Evolutionary conservation across 2,888 invertebrate genomes (phyloP), one percentile per base, ranked within the genome.

Genomic region (Drosophila yooni): DNA sequence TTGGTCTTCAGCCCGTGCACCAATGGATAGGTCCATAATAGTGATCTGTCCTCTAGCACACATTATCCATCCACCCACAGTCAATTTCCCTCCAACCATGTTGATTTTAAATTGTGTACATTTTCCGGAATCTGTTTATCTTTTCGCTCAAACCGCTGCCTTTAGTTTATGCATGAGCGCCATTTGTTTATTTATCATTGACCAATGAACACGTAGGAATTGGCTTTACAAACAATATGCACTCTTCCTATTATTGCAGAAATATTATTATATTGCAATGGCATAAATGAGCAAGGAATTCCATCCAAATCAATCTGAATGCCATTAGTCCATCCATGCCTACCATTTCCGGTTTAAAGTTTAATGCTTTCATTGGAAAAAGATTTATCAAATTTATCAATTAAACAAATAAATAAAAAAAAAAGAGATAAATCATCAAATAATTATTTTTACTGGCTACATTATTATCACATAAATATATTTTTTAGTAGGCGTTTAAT

Each of bases 111-210:
- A 38, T 69, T 65, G 51, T 65, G 53, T 27, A 50, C 43, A 59
- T 63, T 75, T 70, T 56, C 48, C 43, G 52, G 63, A 46, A 75
- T 67, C 34, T 61, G 40, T 8, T 60, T 50, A 36, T 61, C 71
- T 62, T 58, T 51, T n/a, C n/a, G 21, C 33, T 43, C 13, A 18
- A 40, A 63, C 54, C 58, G 29, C 48, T 31, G 50, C 25, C 38
- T 25, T 62, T 43, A 51, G 61, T 59, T 52, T 60, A 51, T 40
- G n/a, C n/a, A 31, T 33, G 56, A 15, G 21, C 10, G 18, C 36
- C 43, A 11, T 38, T 51, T 83, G 70, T 87, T 87, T 88, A 78
- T 83, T 88, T 86, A 63, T 53, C 31, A 43, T 56, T 60, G 40
- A 46, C 15, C 52, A 54, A 11, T 25, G 18, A 50, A 58, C 57